phyloP scores from a whole-genome alignment of 1,140 invertebrate genomes.

The Drosophila melanogaster region Release_6_plus_ISO1_MT NT_033777.3:6867501-6868000 shows the following conservation, averaged over 20 bases:
- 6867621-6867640: too few relatives aligned
- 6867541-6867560: too few relatives aligned
- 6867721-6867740: too few relatives aligned
- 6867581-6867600: too few relatives aligned
- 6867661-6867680: too few relatives aligned
- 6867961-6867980: constrained; percentile 65
- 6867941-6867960: constrained; percentile 37
- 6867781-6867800: not conserved
- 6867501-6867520: too few relatives aligned
- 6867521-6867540: too few relatives aligned
- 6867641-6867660: too few relatives aligned
- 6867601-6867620: too few relatives aligned
- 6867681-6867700: too few relatives aligned
- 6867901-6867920: constrained; percentile 34
- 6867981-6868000: constrained; percentile 80
- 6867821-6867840: constrained; percentile 6
- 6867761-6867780: not conserved
- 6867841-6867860: constrained; percentile 34
- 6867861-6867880: constrained; percentile 54
- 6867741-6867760: too few relatives aligned
- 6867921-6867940: constrained; percentile 29
- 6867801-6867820: constrained; percentile 19
- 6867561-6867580: not conserved
- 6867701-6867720: too few relatives aligned
- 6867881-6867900: constrained; percentile 2